Conservation (phyloP, 2,888 invertebrate species). For the Cabera pusaria region DNA sequence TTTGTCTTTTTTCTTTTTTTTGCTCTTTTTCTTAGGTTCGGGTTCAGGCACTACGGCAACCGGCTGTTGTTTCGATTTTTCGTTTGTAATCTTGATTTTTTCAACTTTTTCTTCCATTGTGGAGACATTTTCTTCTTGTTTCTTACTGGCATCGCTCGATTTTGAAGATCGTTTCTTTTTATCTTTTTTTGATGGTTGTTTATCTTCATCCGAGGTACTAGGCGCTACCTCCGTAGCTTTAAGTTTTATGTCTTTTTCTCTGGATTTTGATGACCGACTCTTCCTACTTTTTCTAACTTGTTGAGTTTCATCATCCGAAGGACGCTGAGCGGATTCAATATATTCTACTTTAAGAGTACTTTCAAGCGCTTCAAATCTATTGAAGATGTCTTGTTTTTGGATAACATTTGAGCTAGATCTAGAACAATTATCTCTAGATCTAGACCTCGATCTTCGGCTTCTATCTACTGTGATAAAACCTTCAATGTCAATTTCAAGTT, state of each 20-base stretch:
- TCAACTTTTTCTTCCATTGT: constrained; percentile 17
- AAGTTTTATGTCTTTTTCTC: constrained; percentile 60
- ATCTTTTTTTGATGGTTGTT: constrained; percentile 54
- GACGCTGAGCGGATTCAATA: constrained; percentile 37
- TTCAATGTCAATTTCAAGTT: constrained; percentile 61
- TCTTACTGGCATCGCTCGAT: constrained; percentile 46
- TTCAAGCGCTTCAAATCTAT: constrained; percentile 62
- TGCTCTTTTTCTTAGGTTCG: constrained; percentile 56
- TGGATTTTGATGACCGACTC: constrained; percentile 65
- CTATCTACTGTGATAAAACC: constrained; percentile 77
- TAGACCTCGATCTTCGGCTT: constrained; percentile 77
- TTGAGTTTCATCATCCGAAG: constrained; percentile 45
- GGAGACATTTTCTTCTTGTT: constrained; percentile 31
- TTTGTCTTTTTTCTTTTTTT: constrained; percentile 64
- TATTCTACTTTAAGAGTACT: constrained; percentile 50
- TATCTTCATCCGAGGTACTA: constrained; percentile 54
- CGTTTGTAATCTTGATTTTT: constrained; percentile 8
- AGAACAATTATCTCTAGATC: constrained; percentile 73
- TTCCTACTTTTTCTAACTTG: constrained; percentile 48
- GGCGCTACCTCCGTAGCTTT: constrained; percentile 35
- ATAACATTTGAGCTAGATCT: constrained; percentile 46
- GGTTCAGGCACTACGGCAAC: constrained; percentile 19
- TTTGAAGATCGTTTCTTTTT: constrained; percentile 62
- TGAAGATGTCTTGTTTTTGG: constrained; percentile 46
- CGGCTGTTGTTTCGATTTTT: constrained; percentile 21